phyloP scores from a whole-genome alignment of 2,888 invertebrate genomes.

The Octodonta nipae region DNA sequence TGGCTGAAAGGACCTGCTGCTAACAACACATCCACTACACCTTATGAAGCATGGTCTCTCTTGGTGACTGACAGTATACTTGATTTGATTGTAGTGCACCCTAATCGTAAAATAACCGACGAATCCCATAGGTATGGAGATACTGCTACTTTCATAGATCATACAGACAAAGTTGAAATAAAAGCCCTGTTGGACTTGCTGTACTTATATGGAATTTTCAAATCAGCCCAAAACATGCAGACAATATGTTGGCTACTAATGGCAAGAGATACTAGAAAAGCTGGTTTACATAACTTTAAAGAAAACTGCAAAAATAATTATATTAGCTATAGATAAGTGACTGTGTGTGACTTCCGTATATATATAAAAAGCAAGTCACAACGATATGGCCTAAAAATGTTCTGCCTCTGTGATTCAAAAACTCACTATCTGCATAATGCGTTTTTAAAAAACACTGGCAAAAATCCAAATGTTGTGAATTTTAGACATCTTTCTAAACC shows the following conservation, averaged over 20 bases:
- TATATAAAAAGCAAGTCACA: too few relatives aligned
- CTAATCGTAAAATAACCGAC: not conserved
- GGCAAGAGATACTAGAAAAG: not conserved
- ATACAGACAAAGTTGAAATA: slow-evolving; percentile 3
- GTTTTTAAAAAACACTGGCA: slow-evolving; percentile 2
- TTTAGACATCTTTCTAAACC: not conserved
- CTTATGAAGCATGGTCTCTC: too few relatives aligned
- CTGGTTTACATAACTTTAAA: not conserved
- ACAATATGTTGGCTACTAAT: not conserved
- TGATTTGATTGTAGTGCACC: not conserved
- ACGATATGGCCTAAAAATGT: not conserved
- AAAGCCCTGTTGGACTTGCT: not conserved
- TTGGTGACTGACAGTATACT: too few relatives aligned
- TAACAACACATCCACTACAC: too few relatives aligned
- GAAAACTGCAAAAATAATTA: not conserved
- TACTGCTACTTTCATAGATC: slow-evolving; percentile 2
- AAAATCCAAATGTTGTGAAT: not conserved
- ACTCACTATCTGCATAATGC: not conserved
- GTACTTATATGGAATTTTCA: not conserved
- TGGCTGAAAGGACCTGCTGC: too few relatives aligned
- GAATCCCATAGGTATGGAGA: not conserved
- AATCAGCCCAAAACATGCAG: not conserved
- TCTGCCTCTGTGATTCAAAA: slow-evolving; percentile 2
- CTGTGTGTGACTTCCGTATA: not conserved
- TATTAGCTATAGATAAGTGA: not conserved